Conservation (phyloP, 2,888 invertebrate genomes). For the Venusia cambrica region DNA sequence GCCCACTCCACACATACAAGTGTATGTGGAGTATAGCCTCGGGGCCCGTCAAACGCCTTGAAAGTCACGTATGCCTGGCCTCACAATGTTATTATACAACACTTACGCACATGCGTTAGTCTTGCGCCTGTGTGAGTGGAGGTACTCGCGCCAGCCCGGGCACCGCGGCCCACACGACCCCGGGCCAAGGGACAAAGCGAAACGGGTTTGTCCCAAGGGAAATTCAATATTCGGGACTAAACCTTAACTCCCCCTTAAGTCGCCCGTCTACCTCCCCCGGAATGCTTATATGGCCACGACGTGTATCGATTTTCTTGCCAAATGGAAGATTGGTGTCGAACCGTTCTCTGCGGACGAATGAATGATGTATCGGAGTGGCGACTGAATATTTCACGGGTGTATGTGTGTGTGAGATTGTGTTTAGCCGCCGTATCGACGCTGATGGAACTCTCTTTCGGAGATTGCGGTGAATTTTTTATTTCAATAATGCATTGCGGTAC, state of each 20-base stretch:
- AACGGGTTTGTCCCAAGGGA: conserved; percentile 82
- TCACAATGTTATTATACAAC: conserved; percentile 77
- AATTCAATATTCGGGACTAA: conserved; percentile 83
- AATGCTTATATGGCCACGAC: conserved; percentile 82
- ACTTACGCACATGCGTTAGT: conserved; percentile 65
- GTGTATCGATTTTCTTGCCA: conserved; percentile 81
- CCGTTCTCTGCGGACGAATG: conserved; percentile 76
- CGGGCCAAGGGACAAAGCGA: conserved; percentile 80
- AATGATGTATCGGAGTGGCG: conserved; percentile 78
- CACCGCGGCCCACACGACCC: conserved; percentile 77
- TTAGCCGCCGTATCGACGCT: conserved; percentile 66
- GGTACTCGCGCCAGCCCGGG: conserved; percentile 59
- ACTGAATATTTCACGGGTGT: conserved; percentile 70
- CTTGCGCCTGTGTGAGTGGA: conserved; percentile 43
- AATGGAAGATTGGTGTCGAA: conserved; percentile 81
- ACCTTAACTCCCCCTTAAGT: conserved; percentile 80
- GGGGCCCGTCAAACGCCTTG: conserved; percentile 72
- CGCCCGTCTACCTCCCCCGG: conserved; percentile 77
- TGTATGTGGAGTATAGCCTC: conserved; percentile 55
- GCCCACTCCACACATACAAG: conserved; percentile 53
- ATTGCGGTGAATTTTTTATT: conserved; percentile 74
- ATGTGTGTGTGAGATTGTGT: conserved; percentile 57
- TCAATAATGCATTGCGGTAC: conserved; percentile 58
- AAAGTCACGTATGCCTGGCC: conserved; percentile 77
- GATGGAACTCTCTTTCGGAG: conserved; percentile 66